Evolutionary conservation across 2,888 invertebrate species (phyloP).

Genomic region (Molanna angustata): DNA sequence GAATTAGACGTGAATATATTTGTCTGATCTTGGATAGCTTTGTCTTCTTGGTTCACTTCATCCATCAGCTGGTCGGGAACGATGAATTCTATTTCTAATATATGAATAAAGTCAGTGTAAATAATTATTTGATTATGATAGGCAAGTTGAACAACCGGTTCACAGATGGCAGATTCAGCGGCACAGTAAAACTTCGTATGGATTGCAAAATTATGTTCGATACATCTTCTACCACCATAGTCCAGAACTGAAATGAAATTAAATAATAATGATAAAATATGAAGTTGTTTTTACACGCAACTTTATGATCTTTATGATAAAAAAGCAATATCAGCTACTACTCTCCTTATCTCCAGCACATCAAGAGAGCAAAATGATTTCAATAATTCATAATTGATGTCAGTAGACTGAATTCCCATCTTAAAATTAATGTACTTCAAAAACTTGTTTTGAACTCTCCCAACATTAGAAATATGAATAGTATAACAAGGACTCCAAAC

Average conservation of each 20-base stretch:
- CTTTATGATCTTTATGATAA: too few relatives aligned
- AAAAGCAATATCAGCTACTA: too few relatives aligned
- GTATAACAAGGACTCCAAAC: too few relatives aligned
- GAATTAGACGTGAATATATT: conserved; percentile 39
- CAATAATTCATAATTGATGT: too few relatives aligned
- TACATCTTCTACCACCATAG: conserved; percentile 69
- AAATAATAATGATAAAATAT: too few relatives aligned
- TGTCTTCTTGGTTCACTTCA: conserved; percentile 39
- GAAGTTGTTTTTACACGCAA: too few relatives aligned
- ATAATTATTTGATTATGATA: conserved; percentile 74
- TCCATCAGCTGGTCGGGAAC: conserved; percentile 45
- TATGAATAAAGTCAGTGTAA: conserved; percentile 84
- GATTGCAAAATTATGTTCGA: conserved; percentile 86
- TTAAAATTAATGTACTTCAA: too few relatives aligned
- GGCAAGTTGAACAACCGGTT: conserved; percentile 65
- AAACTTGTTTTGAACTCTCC: too few relatives aligned
- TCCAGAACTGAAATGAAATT: conserved; percentile 44
- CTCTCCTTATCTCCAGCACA: too few relatives aligned
- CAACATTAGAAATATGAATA: too few relatives aligned
- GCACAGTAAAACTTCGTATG: conserved; percentile 90
- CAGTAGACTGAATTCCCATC: too few relatives aligned
- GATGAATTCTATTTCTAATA: conserved; percentile 62
- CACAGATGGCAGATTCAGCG: conserved; percentile 78
- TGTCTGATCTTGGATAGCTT: conserved; percentile 13
- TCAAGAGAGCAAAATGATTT: too few relatives aligned